These are phyloP conservation scores for Cremastobaeus sp. DNA, from an alignment of 2,888 invertebrate species.

Conservation along the genomic window DNA sequence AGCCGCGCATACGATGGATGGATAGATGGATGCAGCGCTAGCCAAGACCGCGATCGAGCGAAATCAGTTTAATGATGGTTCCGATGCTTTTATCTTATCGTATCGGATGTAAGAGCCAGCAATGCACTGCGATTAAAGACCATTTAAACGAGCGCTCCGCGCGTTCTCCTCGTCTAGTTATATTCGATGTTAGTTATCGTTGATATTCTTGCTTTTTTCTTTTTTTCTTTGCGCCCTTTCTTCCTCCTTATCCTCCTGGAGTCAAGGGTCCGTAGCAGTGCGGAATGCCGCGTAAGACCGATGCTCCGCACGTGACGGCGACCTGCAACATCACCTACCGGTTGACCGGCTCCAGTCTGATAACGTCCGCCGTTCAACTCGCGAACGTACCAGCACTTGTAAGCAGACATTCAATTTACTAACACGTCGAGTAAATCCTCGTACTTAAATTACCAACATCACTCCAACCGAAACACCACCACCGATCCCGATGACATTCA, in stretches of 20 bases:
- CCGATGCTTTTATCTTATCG: constrained; percentile 22
- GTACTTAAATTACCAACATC: constrained; percentile 15
- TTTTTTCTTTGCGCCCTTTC: constrained; percentile 23
- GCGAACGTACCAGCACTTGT: constrained; percentile 46
- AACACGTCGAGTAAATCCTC: constrained; percentile 23
- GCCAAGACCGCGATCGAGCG: constrained; percentile 3
- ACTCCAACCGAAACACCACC: neutral
- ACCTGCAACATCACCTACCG: constrained; percentile 56
- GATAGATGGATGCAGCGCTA: constrained; percentile 1
- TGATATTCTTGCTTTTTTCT: constrained; percentile 6
- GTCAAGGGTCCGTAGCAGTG: constrained; percentile 58
- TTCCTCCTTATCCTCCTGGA: constrained; percentile 63
- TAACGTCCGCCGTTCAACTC: constrained; percentile 44
- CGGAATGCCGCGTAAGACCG: constrained; percentile 48
- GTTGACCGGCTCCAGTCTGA: constrained; percentile 38
- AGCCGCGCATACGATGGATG: constrained; percentile 8
- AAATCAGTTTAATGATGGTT: constrained; percentile 2
- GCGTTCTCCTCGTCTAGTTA: neutral
- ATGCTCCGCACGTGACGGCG: constrained; percentile 50
- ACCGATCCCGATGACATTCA: constrained; percentile 11
- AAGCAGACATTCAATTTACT: constrained; percentile 55
- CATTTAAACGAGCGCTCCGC: constrained; percentile 20
- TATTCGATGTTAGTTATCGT: constrained; percentile 2
- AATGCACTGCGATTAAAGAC: constrained; percentile 7
- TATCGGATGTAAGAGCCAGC: neutral